Conservation (phyloP, 2,797 vertebrate genomes). For the Artibeus jamaicensis region DNA sequence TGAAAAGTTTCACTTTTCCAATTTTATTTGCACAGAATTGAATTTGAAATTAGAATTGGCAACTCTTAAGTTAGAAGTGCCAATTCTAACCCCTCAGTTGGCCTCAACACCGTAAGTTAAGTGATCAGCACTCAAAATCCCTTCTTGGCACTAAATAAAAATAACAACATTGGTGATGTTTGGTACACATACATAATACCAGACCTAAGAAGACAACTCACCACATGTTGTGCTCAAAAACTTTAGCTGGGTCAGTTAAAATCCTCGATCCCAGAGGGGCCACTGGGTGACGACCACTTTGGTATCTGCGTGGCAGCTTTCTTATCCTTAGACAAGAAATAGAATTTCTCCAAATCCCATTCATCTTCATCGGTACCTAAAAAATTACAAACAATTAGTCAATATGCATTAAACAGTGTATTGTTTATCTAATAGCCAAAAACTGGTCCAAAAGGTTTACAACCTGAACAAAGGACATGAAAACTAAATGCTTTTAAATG, state of each 20-base stretch:
- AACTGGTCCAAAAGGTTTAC: neutral
- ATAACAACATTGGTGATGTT: slow-evolving; percentile 15
- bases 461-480: neutral
- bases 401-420: neutral
- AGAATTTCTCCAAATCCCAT: slow-evolving; percentile 78
- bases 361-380: slow-evolving; percentile 75
- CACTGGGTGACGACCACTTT: slow-evolving; percentile 83
- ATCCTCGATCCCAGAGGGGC: slow-evolving; percentile 92
- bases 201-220: slow-evolving; percentile 73
- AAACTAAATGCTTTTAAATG: neutral
- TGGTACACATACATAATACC: slow-evolving; percentile 23
- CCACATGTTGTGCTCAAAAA: slow-evolving; percentile 88
- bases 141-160: slow-evolving; percentile 23
- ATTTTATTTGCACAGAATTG: neutral
- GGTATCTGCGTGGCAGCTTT: slow-evolving; percentile 80
- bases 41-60: neutral
- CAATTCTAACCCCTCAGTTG: too few species aligned
- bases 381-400: slow-evolving; percentile 73
- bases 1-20: neutral
- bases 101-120: neutral
- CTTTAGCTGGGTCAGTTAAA: slow-evolving; percentile 87
- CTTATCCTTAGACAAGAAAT: slow-evolving; percentile 77
- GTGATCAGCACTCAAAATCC: slow-evolving; percentile 1
- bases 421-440: slow-evolving; percentile 20
- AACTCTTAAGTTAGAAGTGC: neutral